Evolutionary conservation across 2,888 invertebrate genomes (phyloP), one percentile per base, ranked within the genome.

Genomic region (Ametastegia equiseti): DNA sequence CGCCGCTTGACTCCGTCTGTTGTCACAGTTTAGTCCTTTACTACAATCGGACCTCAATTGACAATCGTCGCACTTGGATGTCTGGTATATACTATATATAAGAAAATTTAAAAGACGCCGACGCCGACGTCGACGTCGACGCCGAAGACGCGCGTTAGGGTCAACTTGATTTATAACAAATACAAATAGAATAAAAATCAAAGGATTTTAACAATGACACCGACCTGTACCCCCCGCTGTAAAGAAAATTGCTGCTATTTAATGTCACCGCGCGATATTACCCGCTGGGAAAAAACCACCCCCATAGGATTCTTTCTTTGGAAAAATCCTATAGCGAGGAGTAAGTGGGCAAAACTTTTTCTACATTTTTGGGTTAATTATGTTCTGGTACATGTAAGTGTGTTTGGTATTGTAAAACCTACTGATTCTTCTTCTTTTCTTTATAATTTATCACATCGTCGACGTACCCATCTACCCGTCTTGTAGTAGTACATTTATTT

Each of bases 21-120:
- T 30, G 75, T 36, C 71, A 36, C 71, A 75, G 75, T 75, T 75
- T 75, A 75, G 54, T 33, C n/a, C n/a, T n/a, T 67, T n/a, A 11
- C 27, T 36, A 36, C 75, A 73, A 75, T 75, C 54, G 50, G 54
- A 75, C 54, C 7, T 75, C 73, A 73, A 33, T 73, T 42, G 73
- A n/a, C 27, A n/a, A 19, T 15, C 65, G n/a, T 39, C 50, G 50
- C 73, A 33, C 33, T 54, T 36, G 11, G n/a, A 39, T 39, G 65
- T 47, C 15, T n/a, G 27, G 45, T n/a, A n/a, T n/a, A n/a, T n/a
- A n/a, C n/a, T n/a, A n/a, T n/a, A n/a, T n/a, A n/a, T n/a, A 27
- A 15, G 45, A 36, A 36, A 30, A 45, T 15, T n/a, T 15, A 23
- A 71, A 47, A 71, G 71, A 30, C 15, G 71, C 71, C 71, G 71